Evolutionary conservation across 2,888 invertebrate species (phyloP), one percentile per base, ranked within the genome.

Genomic region (Tortricodes alternella): DNA sequence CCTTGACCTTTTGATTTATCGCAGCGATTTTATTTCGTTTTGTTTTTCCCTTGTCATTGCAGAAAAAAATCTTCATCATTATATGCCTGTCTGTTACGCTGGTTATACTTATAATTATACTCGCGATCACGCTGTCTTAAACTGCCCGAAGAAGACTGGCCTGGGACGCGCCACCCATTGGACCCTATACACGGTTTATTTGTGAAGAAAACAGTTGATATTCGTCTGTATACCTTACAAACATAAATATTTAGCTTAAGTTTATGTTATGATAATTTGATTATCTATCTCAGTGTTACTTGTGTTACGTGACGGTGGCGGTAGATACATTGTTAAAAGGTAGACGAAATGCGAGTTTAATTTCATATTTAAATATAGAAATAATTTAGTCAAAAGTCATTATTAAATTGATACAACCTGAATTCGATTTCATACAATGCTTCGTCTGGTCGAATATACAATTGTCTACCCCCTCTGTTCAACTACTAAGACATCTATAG

Each of bases 41-140:
- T 78, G 73, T 84, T 89, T 91, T 78, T 85, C 87, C 80, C 91
- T 92, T 93, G 82, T 92, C 89, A 91, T 95, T 93, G 83, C 95
- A 96, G 96, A 96, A 96, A 95, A 94, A 95, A 93, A 94, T 96
- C 93, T 93, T 95, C 94, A 95, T 96, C 93, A 93, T 95, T 89
- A 94, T 95, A 93, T 96, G 96, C 94, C 93, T 95, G 92, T 91
- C 93, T 85, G 92, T 95, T 89, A 93, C 94, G 89, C 90, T 94
- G 93, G 92, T 94, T 91, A 93, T 95, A 92, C 92, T 95, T 91
- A 92, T 94, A 92, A 93, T 95, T 88, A 88, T 95, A 89, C 92
- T 95, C 78, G 86, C 91, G 63, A 72, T 83, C 64, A 64, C 62
- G 63, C 76, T 91, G 71, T 66, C 62, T 59, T 88, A 84, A 77